These are phyloP conservation scores for Dasyprocta punctata DNA, from an alignment of 2,113 vertebrate species.

Conservation along the genomic window DNA sequence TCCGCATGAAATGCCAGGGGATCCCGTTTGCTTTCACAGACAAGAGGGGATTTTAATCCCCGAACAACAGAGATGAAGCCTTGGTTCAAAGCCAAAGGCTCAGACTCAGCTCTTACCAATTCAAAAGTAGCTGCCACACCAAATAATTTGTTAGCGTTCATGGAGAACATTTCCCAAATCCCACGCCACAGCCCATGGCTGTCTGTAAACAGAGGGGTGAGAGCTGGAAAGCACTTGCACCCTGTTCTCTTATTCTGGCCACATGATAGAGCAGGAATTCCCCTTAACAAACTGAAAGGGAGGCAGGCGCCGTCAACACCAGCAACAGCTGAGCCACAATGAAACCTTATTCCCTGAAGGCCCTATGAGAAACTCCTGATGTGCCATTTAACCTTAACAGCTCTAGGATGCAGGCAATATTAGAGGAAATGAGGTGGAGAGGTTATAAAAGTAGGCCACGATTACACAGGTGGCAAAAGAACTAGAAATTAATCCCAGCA, in stretches of 20 bases:
- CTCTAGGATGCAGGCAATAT: no score
- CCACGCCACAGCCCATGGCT: neutral
- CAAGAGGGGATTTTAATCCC: neutral
- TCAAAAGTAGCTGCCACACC: neutral
- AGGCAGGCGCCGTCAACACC: neutral
- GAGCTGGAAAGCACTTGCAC: neutral
- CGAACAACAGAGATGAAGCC: neutral
- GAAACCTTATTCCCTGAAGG: neutral
- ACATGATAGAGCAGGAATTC: neutral
- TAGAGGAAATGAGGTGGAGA: neutral
- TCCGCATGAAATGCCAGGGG: neutral
- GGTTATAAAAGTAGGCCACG: neutral
- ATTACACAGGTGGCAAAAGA: neutral
- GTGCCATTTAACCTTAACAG: neutral
- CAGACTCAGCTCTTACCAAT: neutral
- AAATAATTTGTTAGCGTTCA: neutral
- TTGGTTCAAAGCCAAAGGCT: neutral
- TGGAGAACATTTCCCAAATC: neutral
- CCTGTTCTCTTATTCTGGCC: neutral
- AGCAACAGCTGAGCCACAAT: rapidly evolving
- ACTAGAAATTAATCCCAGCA: neutral
- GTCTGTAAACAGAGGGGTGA: neutral
- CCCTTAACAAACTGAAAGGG: neutral
- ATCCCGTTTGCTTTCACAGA: neutral
- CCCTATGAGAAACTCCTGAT: neutral